phyloP scores from a whole-genome alignment of 1,140 invertebrate genomes.

The Temnothorax curvispinosus region DNA sequence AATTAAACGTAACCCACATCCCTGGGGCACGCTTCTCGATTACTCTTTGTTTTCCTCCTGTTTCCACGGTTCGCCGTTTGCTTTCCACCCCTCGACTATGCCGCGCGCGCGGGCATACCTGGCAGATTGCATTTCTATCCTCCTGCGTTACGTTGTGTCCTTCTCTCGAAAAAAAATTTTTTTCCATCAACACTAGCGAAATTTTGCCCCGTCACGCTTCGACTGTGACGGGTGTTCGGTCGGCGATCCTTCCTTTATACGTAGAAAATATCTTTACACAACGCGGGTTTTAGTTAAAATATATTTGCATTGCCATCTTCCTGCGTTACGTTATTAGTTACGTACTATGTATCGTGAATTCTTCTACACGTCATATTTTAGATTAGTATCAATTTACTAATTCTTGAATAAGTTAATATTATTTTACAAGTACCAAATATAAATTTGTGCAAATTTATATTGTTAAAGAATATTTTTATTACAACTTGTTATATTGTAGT shows the following conservation, averaged over 20 bases:
- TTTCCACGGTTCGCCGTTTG: conserved; percentile 68
- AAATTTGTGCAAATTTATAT: neutral
- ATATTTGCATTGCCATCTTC: neutral
- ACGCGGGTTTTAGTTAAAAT: neutral
- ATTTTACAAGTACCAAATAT: neutral
- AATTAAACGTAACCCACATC: conserved; percentile 75
- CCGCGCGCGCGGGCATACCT: conserved; percentile 43
- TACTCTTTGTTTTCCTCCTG: conserved; percentile 74
- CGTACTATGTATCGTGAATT: neutral
- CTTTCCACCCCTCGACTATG: conserved; percentile 55
- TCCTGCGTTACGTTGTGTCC: conserved; percentile 62
- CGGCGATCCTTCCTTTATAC: conserved; percentile 34
- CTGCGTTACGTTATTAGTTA: no score
- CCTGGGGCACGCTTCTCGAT: conserved; percentile 73
- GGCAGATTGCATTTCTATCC: conserved; percentile 73
- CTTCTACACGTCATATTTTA: neutral
- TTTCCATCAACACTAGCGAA: conserved; percentile 67
- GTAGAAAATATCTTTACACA: conserved; percentile 26
- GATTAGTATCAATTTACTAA: neutral
- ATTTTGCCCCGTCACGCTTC: conserved; percentile 63
- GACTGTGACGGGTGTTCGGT: conserved; percentile 27
- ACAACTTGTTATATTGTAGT: neutral
- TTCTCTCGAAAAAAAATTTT: conserved; percentile 44
- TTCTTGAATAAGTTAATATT: neutral
- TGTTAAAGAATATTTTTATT: neutral